Base-by-base conservation (phyloP, 2,888 invertebrate species). In the Lasioglossum malachurum region DNA sequence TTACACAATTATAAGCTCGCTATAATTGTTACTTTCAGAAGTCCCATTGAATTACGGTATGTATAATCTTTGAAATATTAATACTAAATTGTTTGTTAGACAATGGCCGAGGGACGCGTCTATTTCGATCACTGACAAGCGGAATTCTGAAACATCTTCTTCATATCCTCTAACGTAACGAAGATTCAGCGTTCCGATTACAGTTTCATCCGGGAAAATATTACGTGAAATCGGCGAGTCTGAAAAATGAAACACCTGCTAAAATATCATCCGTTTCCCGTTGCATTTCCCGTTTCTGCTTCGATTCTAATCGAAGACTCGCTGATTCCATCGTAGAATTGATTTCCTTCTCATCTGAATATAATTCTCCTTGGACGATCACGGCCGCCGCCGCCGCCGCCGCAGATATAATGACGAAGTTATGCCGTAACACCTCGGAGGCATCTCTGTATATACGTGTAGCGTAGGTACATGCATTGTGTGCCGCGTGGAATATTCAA, bases 271-370 rank as follows among this genome's bases (percentile, higher is more conserved):
- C 90, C 90, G 84, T 82, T 89, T 90, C 88, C 90, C 90, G 87
- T 84, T 88, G 88, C 82, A 75, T 83, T 85, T 84, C 80, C 81
- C 82, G 75, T 69, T 67, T 75, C 75, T 67, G 74, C 76, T 31
- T 57, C 35, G 83, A 80, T 83, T 89, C 91, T 90, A 90, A 90
- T 90, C 90, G 91, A 91, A 89, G 84, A 31, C 72, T 80, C 83
- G 75, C 88, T 82, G 86, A 89, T 91, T 84, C 91, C 88, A 92
- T 94, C 94, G 92, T 92, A 93, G 94, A 94, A 94, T 94, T 94
- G 94, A 94, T 94, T 94, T 94, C 93, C 93, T 93, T 92, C 94
- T 93, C 94, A 93, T 94, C 93, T 93, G 94, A 94, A 94, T 94
- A 94, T 94, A 94, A 94, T 94, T 94, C 93, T 94, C 93, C 92